A percentile compares a stretch with the other conserved stretches of the same genome.
Conservation (phyloP, 2,797 vertebrate genomes). For the Paguma larvata region DNA sequence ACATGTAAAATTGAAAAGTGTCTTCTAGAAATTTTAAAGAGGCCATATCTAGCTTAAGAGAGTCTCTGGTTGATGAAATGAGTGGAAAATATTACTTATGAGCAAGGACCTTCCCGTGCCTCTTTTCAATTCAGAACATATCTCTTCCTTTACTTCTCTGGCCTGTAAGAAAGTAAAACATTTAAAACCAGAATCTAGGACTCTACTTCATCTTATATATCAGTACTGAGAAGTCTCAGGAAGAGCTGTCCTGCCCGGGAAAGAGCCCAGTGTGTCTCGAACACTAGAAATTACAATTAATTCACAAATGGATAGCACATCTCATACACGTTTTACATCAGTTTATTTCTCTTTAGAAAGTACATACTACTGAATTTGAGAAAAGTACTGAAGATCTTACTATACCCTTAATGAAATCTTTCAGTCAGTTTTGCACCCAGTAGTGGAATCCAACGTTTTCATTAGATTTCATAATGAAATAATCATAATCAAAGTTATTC, state of each 20-base stretch:
- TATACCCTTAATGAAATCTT: not conserved
- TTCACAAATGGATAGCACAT: not conserved
- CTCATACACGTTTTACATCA: conserved; percentile 17
- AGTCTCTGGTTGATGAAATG: conserved; percentile 4
- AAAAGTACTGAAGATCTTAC: conserved; percentile 34
- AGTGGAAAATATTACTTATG: not conserved
- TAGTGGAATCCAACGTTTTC: conserved; percentile 31
- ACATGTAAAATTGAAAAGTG: conserved; percentile 24
- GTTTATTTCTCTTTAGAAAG: conserved; percentile 32
- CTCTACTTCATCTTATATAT: not conserved
- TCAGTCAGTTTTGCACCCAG: conserved; percentile 32
- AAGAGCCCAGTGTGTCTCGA: not conserved
- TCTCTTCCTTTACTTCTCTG: conserved; percentile 19
- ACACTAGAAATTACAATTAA: conserved; percentile 5
- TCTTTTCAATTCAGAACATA: not conserved
- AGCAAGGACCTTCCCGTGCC: not conserved
- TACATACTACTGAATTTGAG: not conserved
- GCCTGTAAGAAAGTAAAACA: not conserved
- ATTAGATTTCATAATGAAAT: not conserved
- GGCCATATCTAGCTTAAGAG: conserved; percentile 1
- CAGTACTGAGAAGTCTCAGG: not conserved
- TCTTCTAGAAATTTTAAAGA: conserved; percentile 20
- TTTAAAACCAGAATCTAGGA: not conserved
- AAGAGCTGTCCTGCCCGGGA: not conserved
- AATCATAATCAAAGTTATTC: not conserved